Conservation (phyloP, 1,140 invertebrate species). For the Cecropterus lyciades region DNA sequence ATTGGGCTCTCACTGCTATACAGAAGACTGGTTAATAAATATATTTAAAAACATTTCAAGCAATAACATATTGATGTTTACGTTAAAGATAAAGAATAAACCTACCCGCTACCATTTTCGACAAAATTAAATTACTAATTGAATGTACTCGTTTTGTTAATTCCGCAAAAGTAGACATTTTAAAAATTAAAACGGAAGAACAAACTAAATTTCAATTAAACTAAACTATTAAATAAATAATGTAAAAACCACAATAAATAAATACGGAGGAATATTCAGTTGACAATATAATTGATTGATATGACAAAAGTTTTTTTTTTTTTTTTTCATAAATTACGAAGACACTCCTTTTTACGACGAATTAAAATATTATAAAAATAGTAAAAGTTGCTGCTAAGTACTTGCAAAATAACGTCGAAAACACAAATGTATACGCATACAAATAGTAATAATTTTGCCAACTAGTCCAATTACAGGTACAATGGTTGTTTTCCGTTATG, state of each 20-base stretch:
- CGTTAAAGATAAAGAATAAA: too few species aligned
- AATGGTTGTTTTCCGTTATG: slow-evolving; percentile 51
- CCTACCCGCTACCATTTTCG: slow-evolving; percentile 46
- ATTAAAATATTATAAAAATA: background rate
- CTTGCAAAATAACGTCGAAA: background rate
- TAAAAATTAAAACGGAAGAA: background rate
- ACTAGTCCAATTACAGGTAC: slow-evolving; percentile 48
- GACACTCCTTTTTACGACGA: slow-evolving; percentile 2
- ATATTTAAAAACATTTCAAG: too few species aligned
- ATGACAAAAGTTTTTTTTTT: too few species aligned
- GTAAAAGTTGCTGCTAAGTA: background rate
- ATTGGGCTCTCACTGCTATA: too few species aligned
- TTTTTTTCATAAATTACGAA: background rate
- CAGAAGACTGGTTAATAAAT: too few species aligned
- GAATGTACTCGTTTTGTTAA: slow-evolving; percentile 58
- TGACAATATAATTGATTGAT: background rate
- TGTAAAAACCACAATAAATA: too few species aligned
- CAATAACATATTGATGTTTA: too few species aligned
- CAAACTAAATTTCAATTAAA: too few species aligned
- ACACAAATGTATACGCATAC: background rate
- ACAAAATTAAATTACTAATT: slow-evolving; percentile 62
- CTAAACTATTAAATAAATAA: too few species aligned
- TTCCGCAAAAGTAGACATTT: slow-evolving; percentile 59
- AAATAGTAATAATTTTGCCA: slow-evolving; percentile 9
- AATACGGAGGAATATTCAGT: background rate